Evolutionary conservation across 2,113 vertebrate genomes (phyloP), one percentile per base, ranked within the genome.

Genomic region (Parus major): DNA sequence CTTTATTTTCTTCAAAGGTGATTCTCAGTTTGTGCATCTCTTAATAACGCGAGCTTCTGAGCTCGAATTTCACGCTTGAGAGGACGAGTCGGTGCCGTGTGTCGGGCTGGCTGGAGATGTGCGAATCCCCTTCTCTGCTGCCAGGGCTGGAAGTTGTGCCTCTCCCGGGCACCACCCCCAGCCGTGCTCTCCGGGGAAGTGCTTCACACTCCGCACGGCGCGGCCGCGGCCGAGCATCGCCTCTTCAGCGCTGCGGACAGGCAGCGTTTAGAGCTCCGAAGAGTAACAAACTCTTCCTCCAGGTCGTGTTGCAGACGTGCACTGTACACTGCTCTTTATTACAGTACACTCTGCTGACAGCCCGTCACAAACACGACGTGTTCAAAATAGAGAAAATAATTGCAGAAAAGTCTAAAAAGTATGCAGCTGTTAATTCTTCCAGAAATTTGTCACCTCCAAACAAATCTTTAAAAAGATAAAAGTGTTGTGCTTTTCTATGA

Each of bases 391-490:
- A 87, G 66, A 56, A 94, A 94, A 71, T 47, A 86, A 88, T 27
- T 76, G 68, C 73, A 60, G 63, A 86, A 91, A 95, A 95, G 65
- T 27, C 57, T 82, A 85, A 91, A 95, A 94, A 89, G 39, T 28
- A 80, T 3, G 15, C 80, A 92, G 80, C 47, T 72, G 44, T 68
- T 50, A 63, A 53, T 90, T 86, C 56, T 64, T 52, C 55, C 50
- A 82, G 59, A 90, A 93, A 93, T 29, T 17, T 70, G 28, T 86
- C 69, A 86, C 91, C 77, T 82, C 83, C 11, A 6, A 87, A 78
- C 17, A 68, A 65, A 70, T 65, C 52, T 89, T 96, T 80, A 70
- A 86, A 93, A 78, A 71, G 47, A 85, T 39, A 24, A 56, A 82
- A 75, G 41, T 29, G 52, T 42, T 35, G 49, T 70, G 49, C 76